Evolutionary conservation across 92 coral and sea anemone species (phyloP).

Genomic region (Nematostella vectensis): DNA sequence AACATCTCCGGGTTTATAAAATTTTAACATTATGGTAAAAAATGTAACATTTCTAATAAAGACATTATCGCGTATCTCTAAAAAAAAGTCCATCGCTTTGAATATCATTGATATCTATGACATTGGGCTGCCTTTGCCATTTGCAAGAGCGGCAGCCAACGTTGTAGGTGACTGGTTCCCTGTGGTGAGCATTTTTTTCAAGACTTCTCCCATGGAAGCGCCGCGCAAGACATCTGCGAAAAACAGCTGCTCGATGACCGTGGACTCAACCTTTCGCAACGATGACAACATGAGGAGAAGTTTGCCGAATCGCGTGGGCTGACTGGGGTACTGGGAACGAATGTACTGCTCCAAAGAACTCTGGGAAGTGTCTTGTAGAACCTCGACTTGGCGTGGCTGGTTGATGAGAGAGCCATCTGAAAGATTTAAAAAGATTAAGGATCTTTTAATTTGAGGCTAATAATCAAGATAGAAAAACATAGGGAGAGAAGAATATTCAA

Average conservation of each 20-base stretch:
- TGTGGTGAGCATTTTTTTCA: slow-evolving; percentile 65
- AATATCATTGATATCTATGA: too few species aligned
- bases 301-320: slow-evolving; percentile 78
- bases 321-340: slow-evolving; percentile 65
- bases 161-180: slow-evolving; percentile 30
- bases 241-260: slow-evolving; percentile 84
- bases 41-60: too few species aligned
- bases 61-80: too few species aligned
- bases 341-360: slow-evolving; percentile 82
- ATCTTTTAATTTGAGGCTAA: too few species aligned
- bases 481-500: neutral
- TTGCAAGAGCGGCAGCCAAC: slow-evolving; percentile 18
- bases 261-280: slow-evolving; percentile 69
- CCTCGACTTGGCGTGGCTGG: slow-evolving; percentile 70
- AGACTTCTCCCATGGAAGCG: slow-evolving; percentile 80
- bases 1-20: too few species aligned
- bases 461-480: neutral
- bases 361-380: slow-evolving; percentile 82
- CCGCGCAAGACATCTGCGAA: slow-evolving; percentile 81
- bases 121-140: neutral
- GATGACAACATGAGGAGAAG: slow-evolving; percentile 82
- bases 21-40: too few species aligned
- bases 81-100: too few species aligned
- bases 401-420: slow-evolving; percentile 73
- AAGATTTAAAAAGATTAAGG: too few species aligned